Conservation (phyloP, 2,888 invertebrate species). For the Ophion slaviceki region DNA sequence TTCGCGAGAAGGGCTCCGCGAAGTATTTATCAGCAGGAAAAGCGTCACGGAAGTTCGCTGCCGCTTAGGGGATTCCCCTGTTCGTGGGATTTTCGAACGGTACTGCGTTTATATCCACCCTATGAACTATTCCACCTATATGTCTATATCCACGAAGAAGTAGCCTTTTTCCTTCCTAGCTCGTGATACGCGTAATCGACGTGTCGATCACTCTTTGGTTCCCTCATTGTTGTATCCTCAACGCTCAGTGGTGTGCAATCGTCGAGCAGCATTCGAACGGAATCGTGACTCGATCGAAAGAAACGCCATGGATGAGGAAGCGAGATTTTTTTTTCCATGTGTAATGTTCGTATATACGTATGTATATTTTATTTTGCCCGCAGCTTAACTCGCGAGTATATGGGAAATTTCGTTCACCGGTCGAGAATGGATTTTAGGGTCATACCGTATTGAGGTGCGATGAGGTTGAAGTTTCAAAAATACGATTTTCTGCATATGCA, state of each 20-base stretch:
- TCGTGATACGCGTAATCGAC: slow-evolving; percentile 63
- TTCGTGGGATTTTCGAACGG: slow-evolving; percentile 78
- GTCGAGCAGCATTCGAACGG: slow-evolving; percentile 5
- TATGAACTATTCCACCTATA: slow-evolving; percentile 48
- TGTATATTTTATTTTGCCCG: no score
- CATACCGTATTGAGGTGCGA: no score
- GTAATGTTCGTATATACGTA: no score
- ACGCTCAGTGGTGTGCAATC: slow-evolving; percentile 16
- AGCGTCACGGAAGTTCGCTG: slow-evolving; percentile 60
- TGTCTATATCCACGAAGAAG: slow-evolving; percentile 11
- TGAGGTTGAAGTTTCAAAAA: no score
- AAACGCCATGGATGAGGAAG: slow-evolving; percentile 1
- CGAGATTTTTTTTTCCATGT: background rate
- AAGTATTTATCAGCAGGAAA: slow-evolving; percentile 29
- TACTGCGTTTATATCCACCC: slow-evolving; percentile 73
- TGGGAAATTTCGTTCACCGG: no score
- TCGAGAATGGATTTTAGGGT: no score
- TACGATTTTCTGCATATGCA: no score
- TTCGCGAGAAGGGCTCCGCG: slow-evolving; percentile 21
- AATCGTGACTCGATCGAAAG: slow-evolving; percentile 54
- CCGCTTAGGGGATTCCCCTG: slow-evolving; percentile 55
- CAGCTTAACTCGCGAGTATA: no score
- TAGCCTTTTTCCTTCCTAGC: slow-evolving; percentile 34
- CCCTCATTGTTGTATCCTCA: slow-evolving; percentile 30
- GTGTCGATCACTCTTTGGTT: slow-evolving; percentile 65